Evolutionary conservation across 2,113 vertebrate genomes (phyloP), one percentile per base, ranked within the genome.

Genomic region (Nanger granti): DNA sequence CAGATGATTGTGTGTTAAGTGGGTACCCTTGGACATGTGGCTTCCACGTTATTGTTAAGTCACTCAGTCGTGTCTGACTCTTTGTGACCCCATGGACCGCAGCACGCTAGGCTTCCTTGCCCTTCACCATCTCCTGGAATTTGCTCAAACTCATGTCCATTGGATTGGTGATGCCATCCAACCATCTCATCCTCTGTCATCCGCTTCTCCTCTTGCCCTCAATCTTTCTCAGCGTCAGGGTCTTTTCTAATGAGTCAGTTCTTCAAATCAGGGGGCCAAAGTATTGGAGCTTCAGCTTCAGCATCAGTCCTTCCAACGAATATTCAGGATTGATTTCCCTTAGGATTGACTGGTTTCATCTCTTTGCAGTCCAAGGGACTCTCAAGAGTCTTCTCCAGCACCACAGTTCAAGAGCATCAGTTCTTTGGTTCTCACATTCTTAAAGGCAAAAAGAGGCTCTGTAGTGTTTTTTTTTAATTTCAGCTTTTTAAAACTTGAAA

Each of bases 1-100:
- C 11, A 0, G 0, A 3, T 37, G 28, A 52, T 28, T 1, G 34
- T 15, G 20, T 8, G 12, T 18, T 9, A 28, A 26, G 17, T 4
- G 26, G 76, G 11, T 26, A 20, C 37, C 37, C 73, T 79, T 28
- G 73, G 73, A 41, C 73, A 28, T 7, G 18, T 17, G 9, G 12
- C 55, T 62, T 82, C 37, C 5, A 31, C 47, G 2, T 0, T 49
- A n/a, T 37, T 0, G 20, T 41, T 41, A 41, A 41, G 41, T 41
- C 20, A 12, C n/a, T 41, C n/a, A 24, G 20, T 11, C 0, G 5
- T 24, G n/a, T 41, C 66, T 1, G 5, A 73, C 9, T 73, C 66
- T 73, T 1, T 24, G 20, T 24, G 69, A 73, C n/a, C n/a, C 69
- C 69, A 3, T 24, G 69, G 69, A 41, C 69, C 3, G 20, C n/a